Base-by-base conservation (phyloP, 2,888 invertebrate genomes). In the Brassicogethes aeneus region DNA sequence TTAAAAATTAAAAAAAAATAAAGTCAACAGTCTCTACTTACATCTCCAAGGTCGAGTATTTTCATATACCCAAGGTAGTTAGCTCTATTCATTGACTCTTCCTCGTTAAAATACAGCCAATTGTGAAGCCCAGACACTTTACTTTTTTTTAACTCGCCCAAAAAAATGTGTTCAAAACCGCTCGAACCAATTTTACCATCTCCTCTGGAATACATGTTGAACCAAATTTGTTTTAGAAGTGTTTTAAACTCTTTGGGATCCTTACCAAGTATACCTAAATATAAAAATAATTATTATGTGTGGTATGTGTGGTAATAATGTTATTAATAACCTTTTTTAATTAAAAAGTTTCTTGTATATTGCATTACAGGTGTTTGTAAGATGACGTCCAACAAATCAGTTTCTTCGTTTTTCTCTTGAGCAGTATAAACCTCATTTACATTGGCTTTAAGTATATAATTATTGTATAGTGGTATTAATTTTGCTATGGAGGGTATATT, bases 131-230 rank as follows among this genome's bases (percentile, higher is more conserved):
- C 93, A 37, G 76, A 81, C 15, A 93, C 79, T 55, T 81, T 80
- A 33, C 77, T 77, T 52, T 81, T 79, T 64, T 86, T 89, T 0
- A 86, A 71, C 73, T 95, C 94, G 1, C 90, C 85, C 2, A 93
- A 76, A 65, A 94, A 92, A 15, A 92, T 80, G 59, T 95, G 94
- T 65, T 95, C 94, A 61, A 94, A 94, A 1, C 91, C 94, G 30
- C 86, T 86, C 54, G 93, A 92, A 44, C 92, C 86, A 15, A 86
- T 77, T 60, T 78, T 78, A 16, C 87, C 84, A 56, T 77, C 75
- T 17, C 86, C 82, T 46, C 92, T 74, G 0, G 90, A 82, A 62
- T 91, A 95, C 52, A 88, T 74, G 17, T 80, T 81, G 59, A 88
- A 88, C 87, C 87, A 88, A 8, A 87, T 64, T 46, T 77, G 76